Percentiles rank a stretch among this genome's conserved stretches.
Evolutionary conservation across 2,113 vertebrate genomes (phyloP).

Genomic region (Hoplias malabaricus): DNA sequence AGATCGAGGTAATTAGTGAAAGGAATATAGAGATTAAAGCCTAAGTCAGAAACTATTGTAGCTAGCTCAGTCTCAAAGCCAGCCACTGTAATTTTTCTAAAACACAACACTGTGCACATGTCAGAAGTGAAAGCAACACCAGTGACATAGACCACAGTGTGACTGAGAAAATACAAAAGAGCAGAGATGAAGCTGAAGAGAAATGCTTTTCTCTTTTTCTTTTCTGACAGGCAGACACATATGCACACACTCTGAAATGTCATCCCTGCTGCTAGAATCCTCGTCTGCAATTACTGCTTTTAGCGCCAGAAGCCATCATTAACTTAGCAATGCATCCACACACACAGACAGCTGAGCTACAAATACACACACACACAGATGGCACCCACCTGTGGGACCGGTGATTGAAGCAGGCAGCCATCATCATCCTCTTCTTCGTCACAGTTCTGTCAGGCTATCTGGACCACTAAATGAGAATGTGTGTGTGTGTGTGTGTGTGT

Average conservation of each 20-base stretch:
- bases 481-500: neutral
- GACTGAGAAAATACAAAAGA: neutral
- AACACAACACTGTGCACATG: neutral
- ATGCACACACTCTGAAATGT: neutral
- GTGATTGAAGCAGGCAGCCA: neutral
- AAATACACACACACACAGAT: neutral
- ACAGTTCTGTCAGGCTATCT: neutral
- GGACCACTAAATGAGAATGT: neutral
- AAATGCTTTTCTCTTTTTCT: neutral
- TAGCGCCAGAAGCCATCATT: slow-evolving; percentile 34
- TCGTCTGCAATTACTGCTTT: slow-evolving; percentile 23
- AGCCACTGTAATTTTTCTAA: neutral
- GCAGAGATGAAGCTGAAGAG: neutral
- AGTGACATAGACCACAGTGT: too few species aligned
- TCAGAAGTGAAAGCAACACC: neutral
- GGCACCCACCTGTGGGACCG: neutral
- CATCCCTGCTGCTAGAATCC: neutral
- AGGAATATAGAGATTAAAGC: too few species aligned
- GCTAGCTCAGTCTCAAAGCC: neutral
- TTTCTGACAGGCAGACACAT: neutral
- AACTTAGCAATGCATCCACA: slow-evolving; percentile 36
- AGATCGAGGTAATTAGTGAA: too few species aligned
- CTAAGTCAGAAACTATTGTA: neutral
- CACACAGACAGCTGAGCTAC: slow-evolving; percentile 28
- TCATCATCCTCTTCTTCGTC: neutral